phyloP scores from a whole-genome alignment of 1,140 invertebrate species.

The Drosophila mojavensis region DNA sequence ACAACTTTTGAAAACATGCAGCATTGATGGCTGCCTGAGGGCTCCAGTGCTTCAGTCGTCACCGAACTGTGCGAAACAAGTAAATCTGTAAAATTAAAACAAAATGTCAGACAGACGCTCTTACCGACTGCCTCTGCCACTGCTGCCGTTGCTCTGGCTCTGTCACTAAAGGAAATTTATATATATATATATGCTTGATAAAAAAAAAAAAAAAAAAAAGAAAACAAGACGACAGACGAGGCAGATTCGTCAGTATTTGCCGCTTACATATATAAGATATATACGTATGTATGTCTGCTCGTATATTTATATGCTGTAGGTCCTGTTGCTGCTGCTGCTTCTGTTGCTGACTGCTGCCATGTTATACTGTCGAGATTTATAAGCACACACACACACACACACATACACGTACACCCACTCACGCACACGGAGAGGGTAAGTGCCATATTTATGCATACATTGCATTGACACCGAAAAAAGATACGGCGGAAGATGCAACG shows the following conservation, averaged over 20 bases:
- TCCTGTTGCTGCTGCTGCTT: constrained; percentile 39
- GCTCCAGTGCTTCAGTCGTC: constrained; percentile 26
- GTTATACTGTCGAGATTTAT: constrained; percentile 56
- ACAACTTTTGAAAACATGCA: constrained; percentile 56
- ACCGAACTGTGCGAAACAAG: constrained; percentile 45
- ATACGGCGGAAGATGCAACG: constrained; percentile 6
- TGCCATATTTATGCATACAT: constrained; percentile 50
- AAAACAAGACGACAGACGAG: constrained; percentile 11
- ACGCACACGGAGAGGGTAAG: constrained; percentile 16
- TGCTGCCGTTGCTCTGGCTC: constrained; percentile 21
- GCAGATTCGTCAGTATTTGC: constrained; percentile 39
- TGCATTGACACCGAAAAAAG: constrained; percentile 51
- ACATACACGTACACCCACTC: not conserved
- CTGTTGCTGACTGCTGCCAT: constrained; percentile 39
- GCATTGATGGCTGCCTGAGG: constrained; percentile 41
- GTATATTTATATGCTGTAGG: constrained; percentile 41
- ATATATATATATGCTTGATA: not conserved
- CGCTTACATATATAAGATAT: constrained; percentile 6
- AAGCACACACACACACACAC: constrained; percentile 19
- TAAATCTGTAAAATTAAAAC: constrained; percentile 77
- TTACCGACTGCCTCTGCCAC: constrained; percentile 35
- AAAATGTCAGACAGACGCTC: constrained; percentile 61
- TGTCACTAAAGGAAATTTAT: constrained; percentile 22
- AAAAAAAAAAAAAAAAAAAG: not conserved
- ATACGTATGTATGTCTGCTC: constrained; percentile 5